Percentiles rank a stretch among this genome's conserved stretches.
Evolutionary conservation across 2,888 invertebrate species (phyloP).

Genomic region (Magallana nippona): DNA sequence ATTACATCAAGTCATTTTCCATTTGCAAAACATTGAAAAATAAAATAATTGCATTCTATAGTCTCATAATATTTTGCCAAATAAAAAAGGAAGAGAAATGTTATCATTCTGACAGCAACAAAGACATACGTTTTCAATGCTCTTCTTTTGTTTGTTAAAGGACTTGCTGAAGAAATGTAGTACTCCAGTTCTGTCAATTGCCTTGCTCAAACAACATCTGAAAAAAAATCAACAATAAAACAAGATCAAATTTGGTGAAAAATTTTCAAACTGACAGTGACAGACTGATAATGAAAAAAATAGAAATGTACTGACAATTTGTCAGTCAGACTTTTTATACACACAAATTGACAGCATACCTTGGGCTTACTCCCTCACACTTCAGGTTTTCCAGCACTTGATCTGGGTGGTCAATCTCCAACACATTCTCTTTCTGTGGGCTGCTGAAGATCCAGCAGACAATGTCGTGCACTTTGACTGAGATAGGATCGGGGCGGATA

Average conservation of each 20-base stretch:
- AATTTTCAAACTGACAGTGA: neutral
- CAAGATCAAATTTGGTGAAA: neutral
- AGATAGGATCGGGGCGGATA: constrained; percentile 76
- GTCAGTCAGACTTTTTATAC: neutral
- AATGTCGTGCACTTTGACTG: constrained; percentile 76
- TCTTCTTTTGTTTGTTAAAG: constrained; percentile 70
- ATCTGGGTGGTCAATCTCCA: constrained; percentile 69
- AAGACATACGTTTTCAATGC: constrained; percentile 60
- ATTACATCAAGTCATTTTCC: no score
- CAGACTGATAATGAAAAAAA: neutral
- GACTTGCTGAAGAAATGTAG: constrained; percentile 78
- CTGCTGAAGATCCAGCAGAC: constrained; percentile 79
- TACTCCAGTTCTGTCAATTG: constrained; percentile 73
- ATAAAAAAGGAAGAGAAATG: no score
- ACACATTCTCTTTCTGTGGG: constrained; percentile 70
- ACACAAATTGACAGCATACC: constrained; percentile 57
- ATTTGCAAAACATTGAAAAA: no score
- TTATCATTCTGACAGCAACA: neutral
- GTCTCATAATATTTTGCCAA: no score
- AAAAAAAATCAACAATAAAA: constrained; percentile 35
- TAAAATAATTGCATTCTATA: no score
- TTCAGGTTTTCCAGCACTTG: constrained; percentile 69
- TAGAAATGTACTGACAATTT: neutral
- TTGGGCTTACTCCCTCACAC: constrained; percentile 64
- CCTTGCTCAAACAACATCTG: constrained; percentile 76